Evolutionary conservation across 2,888 invertebrate genomes (phyloP), one percentile per base, ranked within the genome.

Genomic region (Scaptomyza polygonia): DNA sequence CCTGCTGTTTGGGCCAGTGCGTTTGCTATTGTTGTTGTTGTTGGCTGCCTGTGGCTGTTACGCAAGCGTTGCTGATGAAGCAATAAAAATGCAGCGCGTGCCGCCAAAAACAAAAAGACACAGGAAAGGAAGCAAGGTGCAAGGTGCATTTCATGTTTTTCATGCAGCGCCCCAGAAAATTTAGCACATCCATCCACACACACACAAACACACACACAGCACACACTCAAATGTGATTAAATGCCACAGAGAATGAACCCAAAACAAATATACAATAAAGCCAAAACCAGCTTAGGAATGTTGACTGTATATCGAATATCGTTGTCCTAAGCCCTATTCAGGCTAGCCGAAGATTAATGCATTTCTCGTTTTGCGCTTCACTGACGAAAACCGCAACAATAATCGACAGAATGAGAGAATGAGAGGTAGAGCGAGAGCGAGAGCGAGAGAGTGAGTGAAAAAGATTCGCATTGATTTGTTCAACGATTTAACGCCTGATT

Each of bases 41-140:
- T 18, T 56, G 58, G 16, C 16, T 39, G 48, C 67, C 79, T 64
- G 76, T 36, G 83, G 80, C 67, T 55, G 39, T 61, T 67, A 67
- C 64, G 69, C 69, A 76, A 77, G 69, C 76, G 64, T 62, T 66
- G 71, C 82, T 68, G 83, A 85, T 84, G 84, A 84, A 84, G 84
- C 84, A 79, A 74, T 87, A 84, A 84, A 84, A 87, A 77, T 85
- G 86, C 77, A 78, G 85, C 87, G 79, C 87, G 87, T 87, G 84
- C 86, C 83, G 83, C 79, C 83, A 81, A 81, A 80, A 76, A 67
- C 57, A 47, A 51, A 62, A 48, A 48, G 42, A 9, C 18, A 14
- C 36, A 16, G 16, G 39, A 3, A 16, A 16, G 16, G 39, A 16
- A 39, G 42, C 58, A 77, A 83, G 70, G 78, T 84, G 83, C 83